Evolutionary conservation across 2,888 invertebrate species (phyloP), one percentile per base, ranked within the genome.

Genomic region (Drosophila nr. medialis): DNA sequence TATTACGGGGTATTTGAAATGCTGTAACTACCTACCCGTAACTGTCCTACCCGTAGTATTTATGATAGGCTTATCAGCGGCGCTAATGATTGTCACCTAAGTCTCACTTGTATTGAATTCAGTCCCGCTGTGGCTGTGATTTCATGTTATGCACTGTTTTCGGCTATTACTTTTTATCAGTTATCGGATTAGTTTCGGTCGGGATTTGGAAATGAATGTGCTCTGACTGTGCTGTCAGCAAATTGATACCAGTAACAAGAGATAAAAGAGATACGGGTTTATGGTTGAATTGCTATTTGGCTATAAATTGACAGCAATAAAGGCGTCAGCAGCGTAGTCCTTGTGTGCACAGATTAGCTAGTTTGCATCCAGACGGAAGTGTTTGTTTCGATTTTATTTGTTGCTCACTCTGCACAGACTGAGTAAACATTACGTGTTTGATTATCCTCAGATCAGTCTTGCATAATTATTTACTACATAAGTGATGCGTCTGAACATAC

Each of bases 131-230:
- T 45, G 73, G 69, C 68, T 73, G 56, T 54, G 77, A 61, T 59
- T 58, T 59, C 50, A 42, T 42, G n/a, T 59, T 56, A 49, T 64
- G 34, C 58, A 51, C 51, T 34, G 21, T 51, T 32, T 60, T n/a
- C 59, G 50, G 62, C 42, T 58, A 62, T 74, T 77, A 48, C 61
- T 48, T 54, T 51, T 70, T 77, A 77, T 77, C 77, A 64, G 77
- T 59, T 30, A 53, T 34, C 59, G 59, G 51, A 24, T 68, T 54
- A 49, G 59, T 18, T n/a, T 2, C 50, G 32, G 45, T 48, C 13
- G 21, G 56, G 64, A 62, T 62, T 67, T 64, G 49, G 30, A 38
- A 53, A 63, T 68, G 30, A 36, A 4, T 4, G 10, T 27, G 18
- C 56, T 60, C 30, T 64, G 51, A 36, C 54, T 36, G 48, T 40